phyloP scores from a whole-genome alignment of 2,797 vertebrate genomes.

The Diplodus puntazzo region DNA sequence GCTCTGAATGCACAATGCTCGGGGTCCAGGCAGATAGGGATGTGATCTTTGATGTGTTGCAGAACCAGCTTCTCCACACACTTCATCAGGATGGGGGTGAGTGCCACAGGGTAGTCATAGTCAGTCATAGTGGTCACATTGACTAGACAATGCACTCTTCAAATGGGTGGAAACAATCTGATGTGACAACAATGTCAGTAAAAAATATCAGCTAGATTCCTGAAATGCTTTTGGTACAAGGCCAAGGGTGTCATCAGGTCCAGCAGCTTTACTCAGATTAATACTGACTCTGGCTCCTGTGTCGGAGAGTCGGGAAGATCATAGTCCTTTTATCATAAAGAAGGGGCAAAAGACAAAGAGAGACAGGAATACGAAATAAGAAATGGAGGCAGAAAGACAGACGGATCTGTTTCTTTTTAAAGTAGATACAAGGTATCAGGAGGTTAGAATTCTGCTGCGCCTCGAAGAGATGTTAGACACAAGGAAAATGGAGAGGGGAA shows the following conservation, averaged over 20 bases:
- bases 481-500: not conserved
- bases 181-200: too few species aligned
- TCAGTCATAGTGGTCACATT: too few species aligned
- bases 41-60: too few species aligned
- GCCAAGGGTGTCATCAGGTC: slow-evolving; percentile 5
- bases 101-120: too few species aligned
- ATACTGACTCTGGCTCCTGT: slow-evolving; percentile 6
- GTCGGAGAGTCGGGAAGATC: slow-evolving; percentile 49
- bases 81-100: too few species aligned
- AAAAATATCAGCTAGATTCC: too few species aligned
- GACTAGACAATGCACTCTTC: too few species aligned
- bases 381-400: not conserved
- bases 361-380: slow-evolving; percentile 18
- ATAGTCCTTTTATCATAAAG: slow-evolving; percentile 37
- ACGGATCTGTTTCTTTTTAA: slow-evolving; percentile 3
- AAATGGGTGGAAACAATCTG: too few species aligned
- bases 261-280: too few species aligned
- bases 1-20: too few species aligned
- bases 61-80: too few species aligned
- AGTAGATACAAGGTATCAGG: slow-evolving; percentile 6
- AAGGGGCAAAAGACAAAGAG: not conserved
- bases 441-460: not conserved
- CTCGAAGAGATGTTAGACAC: slow-evolving; percentile 12
- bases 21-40: too few species aligned
- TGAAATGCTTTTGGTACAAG: not conserved